Evolutionary conservation across 2,113 vertebrate genomes (phyloP), one percentile per base, ranked within the genome.

Genomic region (Damaliscus lunatus): DNA sequence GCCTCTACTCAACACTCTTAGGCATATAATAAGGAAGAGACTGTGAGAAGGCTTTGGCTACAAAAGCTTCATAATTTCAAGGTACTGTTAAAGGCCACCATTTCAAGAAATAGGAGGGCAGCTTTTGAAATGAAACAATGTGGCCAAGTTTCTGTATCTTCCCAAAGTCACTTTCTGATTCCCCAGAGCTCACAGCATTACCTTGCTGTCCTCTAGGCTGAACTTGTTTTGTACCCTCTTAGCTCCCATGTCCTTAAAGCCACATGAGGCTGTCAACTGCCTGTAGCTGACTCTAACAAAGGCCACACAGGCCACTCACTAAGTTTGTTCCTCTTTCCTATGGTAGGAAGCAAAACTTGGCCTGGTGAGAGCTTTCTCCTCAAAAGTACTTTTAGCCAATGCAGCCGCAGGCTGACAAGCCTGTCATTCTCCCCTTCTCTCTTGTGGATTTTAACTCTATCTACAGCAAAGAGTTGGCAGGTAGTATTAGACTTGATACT

Each of bases 211-310:
- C 90, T 97, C 86, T 87, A 80, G 71, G 55, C 62, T 93, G 74
- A 90, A 93, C 43, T 94, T 96, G 46, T 71, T 96, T 97, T 96
- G 64, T 11, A 90, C 50, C 31, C 74, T 97, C 86, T 95, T 67
- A 96, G 92, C 53, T 92, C 57, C 81, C 88, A 60, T 67, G 81
- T 88, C 59, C 85, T 92, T 90, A 94, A 97, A 97, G 60, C 77
- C 95, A 97, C 93, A 95, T 90, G 88, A 92, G 74, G 81, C 94
- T 96, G 97, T 98, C 94, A 97, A 86, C 90, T 97, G 95, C 88
- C 74, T 67, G 50, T 31, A 96, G 87, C 78, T 98, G 94, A 84
- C 90, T 96, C 84, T 94, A 98, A 98, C 89, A 93, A 97, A 97
- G 92, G 88, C 90, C 97, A 98, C 90, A 71, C 84, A 71, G 27